These are phyloP conservation scores for Thermophis baileyi DNA, from an alignment of 2,113 vertebrate species.

Conservation along the genomic window DNA sequence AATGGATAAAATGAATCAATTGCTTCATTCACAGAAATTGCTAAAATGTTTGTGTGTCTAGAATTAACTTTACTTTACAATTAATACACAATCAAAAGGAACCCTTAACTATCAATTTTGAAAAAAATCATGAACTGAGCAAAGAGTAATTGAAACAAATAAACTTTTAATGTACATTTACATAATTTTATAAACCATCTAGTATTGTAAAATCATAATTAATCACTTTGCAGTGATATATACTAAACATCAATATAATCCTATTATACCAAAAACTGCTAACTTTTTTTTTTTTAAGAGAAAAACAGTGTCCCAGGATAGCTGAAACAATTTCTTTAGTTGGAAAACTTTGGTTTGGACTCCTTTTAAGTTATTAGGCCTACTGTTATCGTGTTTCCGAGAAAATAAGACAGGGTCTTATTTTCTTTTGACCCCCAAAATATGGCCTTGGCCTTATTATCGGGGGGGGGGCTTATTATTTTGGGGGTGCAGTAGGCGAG, in stretches of 20 bases:
- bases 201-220: neutral
- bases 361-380: neutral
- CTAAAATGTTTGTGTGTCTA: neutral
- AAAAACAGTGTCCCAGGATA: neutral
- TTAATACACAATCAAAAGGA: neutral
- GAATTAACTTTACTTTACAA: neutral
- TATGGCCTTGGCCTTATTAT: too few species aligned
- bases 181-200: neutral
- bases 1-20: neutral
- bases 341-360: neutral
- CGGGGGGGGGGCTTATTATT: too few species aligned
- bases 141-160: neutral
- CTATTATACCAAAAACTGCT: neutral
- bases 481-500: too few species aligned
- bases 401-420: too few species aligned
- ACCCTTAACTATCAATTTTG: neutral
- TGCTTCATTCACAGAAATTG: neutral
- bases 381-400: too few species aligned
- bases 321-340: too few species aligned
- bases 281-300: neutral
- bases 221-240: neutral
- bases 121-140: neutral
- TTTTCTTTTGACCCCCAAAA: too few species aligned
- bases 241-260: neutral
- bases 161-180: neutral